Percentiles rank a stretch among this genome's conserved stretches.
These are phyloP conservation scores for Tigriopus californicus DNA, from an alignment of 2,888 invertebrate species.

Conservation along the genomic window DNA sequence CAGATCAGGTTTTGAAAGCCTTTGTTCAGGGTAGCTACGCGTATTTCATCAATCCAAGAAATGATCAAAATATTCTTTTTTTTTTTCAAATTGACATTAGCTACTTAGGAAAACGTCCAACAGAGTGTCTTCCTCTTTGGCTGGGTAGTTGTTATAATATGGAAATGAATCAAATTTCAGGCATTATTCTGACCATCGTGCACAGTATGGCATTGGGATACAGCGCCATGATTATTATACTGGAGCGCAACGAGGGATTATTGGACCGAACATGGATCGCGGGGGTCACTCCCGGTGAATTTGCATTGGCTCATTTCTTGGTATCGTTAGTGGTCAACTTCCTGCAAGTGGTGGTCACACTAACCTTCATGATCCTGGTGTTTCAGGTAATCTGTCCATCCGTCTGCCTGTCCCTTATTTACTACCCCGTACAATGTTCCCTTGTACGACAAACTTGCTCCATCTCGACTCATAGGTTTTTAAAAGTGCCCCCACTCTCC, in stretches of 20 bases:
- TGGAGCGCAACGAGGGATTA: conserved; percentile 26
- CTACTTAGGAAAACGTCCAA: too few relatives aligned
- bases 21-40: too few relatives aligned
- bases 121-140: too few relatives aligned
- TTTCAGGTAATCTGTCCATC: conserved; percentile 21
- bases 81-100: too few relatives aligned
- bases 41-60: too few relatives aligned
- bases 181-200: conserved; percentile 24
- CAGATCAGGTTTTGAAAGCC: too few relatives aligned
- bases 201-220: conserved; percentile 32
- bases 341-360: conserved; percentile 27
- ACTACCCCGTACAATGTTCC: too few relatives aligned
- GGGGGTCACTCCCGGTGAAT: conserved; percentile 28
- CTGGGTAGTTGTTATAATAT: too few relatives aligned
- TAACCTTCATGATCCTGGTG: conserved; percentile 26
- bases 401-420: too few relatives aligned
- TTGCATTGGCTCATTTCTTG: conserved; percentile 29
- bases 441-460: too few relatives aligned
- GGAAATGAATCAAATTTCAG: neutral
- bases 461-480: too few relatives aligned
- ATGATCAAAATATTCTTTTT: too few relatives aligned
- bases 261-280: conserved; percentile 26
- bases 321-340: conserved; percentile 28
- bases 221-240: conserved; percentile 27
- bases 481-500: neutral